Conservation (phyloP, 2,113 vertebrate species). For the Zapus hudsonius region DNA sequence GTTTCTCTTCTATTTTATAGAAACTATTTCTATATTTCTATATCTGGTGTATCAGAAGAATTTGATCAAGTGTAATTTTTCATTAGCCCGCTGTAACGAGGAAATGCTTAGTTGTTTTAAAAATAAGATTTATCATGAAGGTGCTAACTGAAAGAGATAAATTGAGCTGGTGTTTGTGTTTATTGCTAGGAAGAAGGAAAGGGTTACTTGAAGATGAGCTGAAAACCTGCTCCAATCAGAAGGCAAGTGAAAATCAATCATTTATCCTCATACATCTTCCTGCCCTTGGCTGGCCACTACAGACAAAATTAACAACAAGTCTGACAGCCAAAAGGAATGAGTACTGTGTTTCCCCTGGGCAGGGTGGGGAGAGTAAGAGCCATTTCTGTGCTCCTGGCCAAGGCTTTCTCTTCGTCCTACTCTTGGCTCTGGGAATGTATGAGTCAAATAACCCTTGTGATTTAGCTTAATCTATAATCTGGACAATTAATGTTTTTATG, state of each 20-base stretch:
- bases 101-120: conserved; percentile 57
- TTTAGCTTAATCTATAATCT: not conserved
- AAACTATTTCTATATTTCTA: too few species aligned
- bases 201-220: conserved; percentile 74
- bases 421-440: not conserved
- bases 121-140: conserved; percentile 51
- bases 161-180: conserved; percentile 72
- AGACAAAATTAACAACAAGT: conserved; percentile 78
- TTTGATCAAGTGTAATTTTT: conserved; percentile 12
- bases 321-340: conserved; percentile 55
- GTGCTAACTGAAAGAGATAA: conserved; percentile 48
- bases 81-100: conserved; percentile 52
- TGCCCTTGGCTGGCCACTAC: conserved; percentile 70
- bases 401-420: not conserved
- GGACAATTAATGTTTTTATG: not conserved
- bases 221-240: conserved; percentile 77
- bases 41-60: not conserved
- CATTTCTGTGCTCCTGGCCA: conserved; percentile 17
- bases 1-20: too few species aligned
- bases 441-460: conserved; percentile 40
- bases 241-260: conserved; percentile 84
- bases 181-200: conserved; percentile 70
- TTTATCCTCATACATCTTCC: conserved; percentile 76
- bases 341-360: not conserved
- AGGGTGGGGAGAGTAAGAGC: not conserved